Percentiles rank a stretch among this genome's conserved stretches.
Conservation (phyloP, 2,113 vertebrate species). For the Morone chrysops region DNA sequence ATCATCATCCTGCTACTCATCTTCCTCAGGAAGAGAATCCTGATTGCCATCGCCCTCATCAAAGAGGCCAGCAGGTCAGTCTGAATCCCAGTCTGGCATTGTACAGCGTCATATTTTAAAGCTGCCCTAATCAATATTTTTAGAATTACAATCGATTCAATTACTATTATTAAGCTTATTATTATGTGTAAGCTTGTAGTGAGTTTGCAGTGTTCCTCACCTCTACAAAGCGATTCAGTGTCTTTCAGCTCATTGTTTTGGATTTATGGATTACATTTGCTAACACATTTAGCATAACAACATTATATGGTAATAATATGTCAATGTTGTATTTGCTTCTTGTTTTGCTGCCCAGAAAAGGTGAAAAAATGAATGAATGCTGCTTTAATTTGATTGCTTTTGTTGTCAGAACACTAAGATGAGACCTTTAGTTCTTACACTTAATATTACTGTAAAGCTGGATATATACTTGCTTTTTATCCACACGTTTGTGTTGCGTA, state of each 20-base stretch:
- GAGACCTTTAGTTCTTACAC: background rate
- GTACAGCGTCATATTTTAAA: background rate
- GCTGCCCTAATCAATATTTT: background rate
- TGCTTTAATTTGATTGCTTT: background rate
- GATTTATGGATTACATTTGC: background rate
- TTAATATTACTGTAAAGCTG: too few relatives aligned
- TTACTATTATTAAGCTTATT: background rate
- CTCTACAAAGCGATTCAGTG: background rate
- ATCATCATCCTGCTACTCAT: conserved; percentile 92
- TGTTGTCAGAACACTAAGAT: background rate
- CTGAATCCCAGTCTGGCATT: background rate
- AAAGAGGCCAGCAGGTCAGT: conserved; percentile 94
- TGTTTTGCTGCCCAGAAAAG: background rate
- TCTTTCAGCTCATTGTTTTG: background rate
- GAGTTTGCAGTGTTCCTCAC: background rate
- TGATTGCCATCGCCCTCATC: conserved; percentile 94
- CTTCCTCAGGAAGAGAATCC: conserved; percentile 94
- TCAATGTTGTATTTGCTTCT: too few relatives aligned
- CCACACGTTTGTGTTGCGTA: too few relatives aligned
- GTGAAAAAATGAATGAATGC: background rate
- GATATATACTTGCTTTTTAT: too few relatives aligned
- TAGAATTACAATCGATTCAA: background rate
- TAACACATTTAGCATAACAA: background rate
- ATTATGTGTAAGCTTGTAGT: background rate
- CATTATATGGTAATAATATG: background rate